These are phyloP conservation scores for Melanotaenia duboulayi DNA, from an alignment of 2,113 vertebrate genomes.

Conservation along the genomic window DNA sequence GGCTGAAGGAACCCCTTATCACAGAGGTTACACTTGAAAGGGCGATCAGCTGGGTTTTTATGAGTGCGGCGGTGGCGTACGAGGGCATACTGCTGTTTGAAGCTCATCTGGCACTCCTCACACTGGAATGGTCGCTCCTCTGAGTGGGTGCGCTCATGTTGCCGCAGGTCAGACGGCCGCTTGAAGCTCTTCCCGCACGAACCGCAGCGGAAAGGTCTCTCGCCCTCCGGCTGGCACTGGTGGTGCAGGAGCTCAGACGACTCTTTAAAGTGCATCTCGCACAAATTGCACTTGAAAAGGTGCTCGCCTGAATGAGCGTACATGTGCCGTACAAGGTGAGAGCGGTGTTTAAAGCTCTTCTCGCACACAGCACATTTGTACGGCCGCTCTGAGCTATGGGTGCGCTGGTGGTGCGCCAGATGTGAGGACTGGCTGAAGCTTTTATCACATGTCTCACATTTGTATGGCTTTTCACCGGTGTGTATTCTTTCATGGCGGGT, in stretches of 20 bases:
- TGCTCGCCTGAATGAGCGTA: slow-evolving; percentile 94
- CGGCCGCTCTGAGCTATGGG: slow-evolving; percentile 94
- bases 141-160: slow-evolving; percentile 95
- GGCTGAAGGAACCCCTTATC: slow-evolving; percentile 96
- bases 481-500: slow-evolving; percentile 94
- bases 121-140: slow-evolving; percentile 97
- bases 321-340: slow-evolving; percentile 97
- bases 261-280: slow-evolving; percentile 96
- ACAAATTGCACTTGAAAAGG: slow-evolving; percentile 95
- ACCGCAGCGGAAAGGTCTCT: slow-evolving; percentile 91
- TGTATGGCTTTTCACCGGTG: slow-evolving; percentile 96
- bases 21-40: slow-evolving; percentile 93
- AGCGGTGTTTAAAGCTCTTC: slow-evolving; percentile 98
- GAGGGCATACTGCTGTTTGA: slow-evolving; percentile 95
- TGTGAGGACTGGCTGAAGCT: slow-evolving; percentile 98
- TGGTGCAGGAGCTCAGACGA: slow-evolving; percentile 95
- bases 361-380: slow-evolving; percentile 96
- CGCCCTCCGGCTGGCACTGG: slow-evolving; percentile 91
- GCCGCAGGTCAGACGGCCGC: slow-evolving; percentile 92
- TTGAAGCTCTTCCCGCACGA: slow-evolving; percentile 96
- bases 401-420: slow-evolving; percentile 96
- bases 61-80: slow-evolving; percentile 95
- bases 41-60: slow-evolving; percentile 84
- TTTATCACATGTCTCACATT: slow-evolving; percentile 94
- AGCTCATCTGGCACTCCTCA: slow-evolving; percentile 97